Percentiles rank a stretch among this genome's conserved stretches.
Evolutionary conservation across 2,888 invertebrate species (phyloP).

Genomic region (Ectemnius continuus): DNA sequence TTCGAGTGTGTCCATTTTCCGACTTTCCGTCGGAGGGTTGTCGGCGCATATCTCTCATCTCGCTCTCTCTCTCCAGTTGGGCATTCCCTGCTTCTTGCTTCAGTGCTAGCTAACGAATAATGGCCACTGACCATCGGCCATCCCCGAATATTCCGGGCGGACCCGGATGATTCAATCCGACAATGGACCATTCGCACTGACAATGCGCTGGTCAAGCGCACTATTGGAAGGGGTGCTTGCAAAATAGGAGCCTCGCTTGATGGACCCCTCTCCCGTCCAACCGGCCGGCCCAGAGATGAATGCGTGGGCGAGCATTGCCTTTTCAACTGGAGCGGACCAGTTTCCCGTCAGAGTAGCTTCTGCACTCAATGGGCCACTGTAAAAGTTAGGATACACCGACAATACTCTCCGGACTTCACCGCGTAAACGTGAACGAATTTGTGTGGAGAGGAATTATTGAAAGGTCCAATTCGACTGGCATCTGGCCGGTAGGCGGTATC

Average conservation of each 20-base stretch:
- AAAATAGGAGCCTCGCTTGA: slow-evolving; percentile 60
- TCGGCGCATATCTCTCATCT: neutral
- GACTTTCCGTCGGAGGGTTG: slow-evolving; percentile 7
- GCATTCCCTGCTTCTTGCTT: slow-evolving; percentile 1
- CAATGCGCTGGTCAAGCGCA: slow-evolving; percentile 75
- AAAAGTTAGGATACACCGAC: too few species aligned
- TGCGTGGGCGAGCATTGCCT: slow-evolving; percentile 60
- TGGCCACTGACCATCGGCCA: slow-evolving; percentile 73
- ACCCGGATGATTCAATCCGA: slow-evolving; percentile 75
- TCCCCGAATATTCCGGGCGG: slow-evolving; percentile 70
- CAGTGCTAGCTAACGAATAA: slow-evolving; percentile 63
- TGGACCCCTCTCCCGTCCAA: slow-evolving; percentile 40
- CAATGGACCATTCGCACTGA: slow-evolving; percentile 73
- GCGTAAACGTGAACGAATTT: too few species aligned
- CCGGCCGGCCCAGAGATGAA: slow-evolving; percentile 46
- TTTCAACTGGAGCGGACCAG: slow-evolving; percentile 46
- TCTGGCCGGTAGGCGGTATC: slow-evolving; percentile 51
- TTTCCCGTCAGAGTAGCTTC: slow-evolving; percentile 22
- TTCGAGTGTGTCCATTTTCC: slow-evolving; percentile 55
- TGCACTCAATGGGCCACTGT: neutral
- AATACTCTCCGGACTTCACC: too few species aligned
- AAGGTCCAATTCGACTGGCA: neutral
- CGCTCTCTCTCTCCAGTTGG: slow-evolving; percentile 18
- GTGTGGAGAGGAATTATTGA: neutral
- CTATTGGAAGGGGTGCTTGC: slow-evolving; percentile 58